Base-by-base conservation (phyloP, 2,113 vertebrate species). In the Charadrius vociferus region DNA sequence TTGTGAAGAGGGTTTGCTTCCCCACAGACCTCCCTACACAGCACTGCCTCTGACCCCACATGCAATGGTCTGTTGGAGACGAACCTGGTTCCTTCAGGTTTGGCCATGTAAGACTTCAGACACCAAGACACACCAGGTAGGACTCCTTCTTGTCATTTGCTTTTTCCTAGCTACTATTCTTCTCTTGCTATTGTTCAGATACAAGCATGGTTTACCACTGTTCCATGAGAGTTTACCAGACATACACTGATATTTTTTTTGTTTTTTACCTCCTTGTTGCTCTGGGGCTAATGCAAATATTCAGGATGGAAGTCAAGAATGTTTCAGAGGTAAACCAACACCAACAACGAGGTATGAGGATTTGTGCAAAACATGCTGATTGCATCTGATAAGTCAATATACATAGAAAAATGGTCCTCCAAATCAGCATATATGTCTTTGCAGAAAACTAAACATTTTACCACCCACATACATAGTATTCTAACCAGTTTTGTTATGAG, bases 51-150 rank as follows among this genome's bases (percentile, higher is more conserved):
- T 45, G 61, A 75, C 32, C 37, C 37, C 34, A 30, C 0, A 0
- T 24, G 32, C 71, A 47, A 6, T 14, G 26, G 41, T 37, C 26
- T 88, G 14, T 16, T 34, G 62, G 80, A 88, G 45, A 27, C 30
- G 26, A 91, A 30, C 58, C 14, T 9, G 2, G 29, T n/a, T 82
- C 53, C 39, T 65, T 36, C 63, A 81, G 67, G 12, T 55, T 58
- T 67, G 58, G 58, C 56, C 62, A 63, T 0, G 0, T 14, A n/a
- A 72, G 56, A 41, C 23, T 81, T 70, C 58, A 88, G 36, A 53
- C 52, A 6, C 34, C 19, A 13, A 4, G 0, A 39, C 67, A 63
- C 30, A 37, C 14, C 1, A 4, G 55, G 49, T 19, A 81, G 72
- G 30, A 62, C 36, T 81, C 36, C 17, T 55, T 78, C 55, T 55